A percentile compares a stretch with the other conserved stretches of the same genome.
These are phyloP conservation scores for Apeira syringaria DNA, from an alignment of 2,888 invertebrate species.

Conservation along the genomic window DNA sequence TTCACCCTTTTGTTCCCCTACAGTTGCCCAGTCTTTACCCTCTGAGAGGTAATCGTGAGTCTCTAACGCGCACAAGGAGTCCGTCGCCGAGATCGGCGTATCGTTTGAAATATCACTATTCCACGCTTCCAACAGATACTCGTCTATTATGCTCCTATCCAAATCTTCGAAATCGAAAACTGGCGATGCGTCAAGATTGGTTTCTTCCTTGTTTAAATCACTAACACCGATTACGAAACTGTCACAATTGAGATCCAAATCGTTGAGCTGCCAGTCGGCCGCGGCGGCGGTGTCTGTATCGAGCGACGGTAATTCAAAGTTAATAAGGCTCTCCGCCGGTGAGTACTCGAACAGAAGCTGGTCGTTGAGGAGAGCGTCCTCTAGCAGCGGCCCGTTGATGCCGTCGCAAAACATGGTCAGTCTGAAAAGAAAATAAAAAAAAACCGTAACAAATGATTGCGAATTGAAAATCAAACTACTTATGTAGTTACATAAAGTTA, in stretches of 20 bases:
- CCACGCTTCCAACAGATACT: slow-evolving; percentile 65
- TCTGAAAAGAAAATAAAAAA: slow-evolving; percentile 41
- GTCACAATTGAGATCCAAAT: slow-evolving; percentile 68
- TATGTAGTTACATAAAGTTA: slow-evolving; percentile 2
- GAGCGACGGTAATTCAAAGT: slow-evolving; percentile 68
- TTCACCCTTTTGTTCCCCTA: slow-evolving; percentile 37
- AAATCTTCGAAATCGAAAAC: slow-evolving; percentile 71
- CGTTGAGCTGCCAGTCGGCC: slow-evolving; percentile 65
- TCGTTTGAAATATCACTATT: slow-evolving; percentile 60
- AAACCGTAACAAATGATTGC: slow-evolving; percentile 21
- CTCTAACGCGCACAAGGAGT: slow-evolving; percentile 52
- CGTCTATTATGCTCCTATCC: slow-evolving; percentile 68
- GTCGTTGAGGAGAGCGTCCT: slow-evolving; percentile 65
- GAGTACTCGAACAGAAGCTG: slow-evolving; percentile 71
- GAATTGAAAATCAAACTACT: slow-evolving; percentile 8
- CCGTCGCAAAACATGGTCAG: slow-evolving; percentile 64
- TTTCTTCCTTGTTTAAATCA: slow-evolving; percentile 58
- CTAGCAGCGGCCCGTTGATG: slow-evolving; percentile 51
- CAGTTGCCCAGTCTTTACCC: slow-evolving; percentile 39
- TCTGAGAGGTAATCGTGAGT: slow-evolving; percentile 45
- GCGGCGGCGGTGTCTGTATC: slow-evolving; percentile 52
- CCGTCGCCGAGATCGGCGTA: slow-evolving; percentile 46
- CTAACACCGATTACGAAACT: slow-evolving; percentile 62
- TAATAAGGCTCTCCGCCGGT: slow-evolving; percentile 72
- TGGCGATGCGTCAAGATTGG: slow-evolving; percentile 49